A percentile compares a stretch with the other conserved stretches of the same genome.
These are phyloP conservation scores for Hemiprocne comata DNA, from an alignment of 2,113 vertebrate genomes.

Conservation along the genomic window DNA sequence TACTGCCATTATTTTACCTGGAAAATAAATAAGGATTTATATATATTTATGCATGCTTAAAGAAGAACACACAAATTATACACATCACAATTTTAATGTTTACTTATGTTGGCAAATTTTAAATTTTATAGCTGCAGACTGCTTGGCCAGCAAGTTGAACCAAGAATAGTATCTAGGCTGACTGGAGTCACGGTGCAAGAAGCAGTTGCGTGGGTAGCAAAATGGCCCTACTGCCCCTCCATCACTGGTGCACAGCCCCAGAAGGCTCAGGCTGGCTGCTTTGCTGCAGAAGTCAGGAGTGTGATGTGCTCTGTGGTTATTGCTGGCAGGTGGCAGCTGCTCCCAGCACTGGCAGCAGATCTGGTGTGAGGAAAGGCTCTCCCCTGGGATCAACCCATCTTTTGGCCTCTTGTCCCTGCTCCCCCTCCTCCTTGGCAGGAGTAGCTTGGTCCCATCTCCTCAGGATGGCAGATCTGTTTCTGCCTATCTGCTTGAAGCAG, in stretches of 20 bases:
- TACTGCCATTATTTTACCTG: not conserved
- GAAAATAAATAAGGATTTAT: not conserved
- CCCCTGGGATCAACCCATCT: not conserved
- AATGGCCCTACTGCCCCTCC: not conserved
- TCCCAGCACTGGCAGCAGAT: not conserved
- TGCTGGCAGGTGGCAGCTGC: not conserved
- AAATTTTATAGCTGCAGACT: not conserved
- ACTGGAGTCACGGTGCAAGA: not conserved
- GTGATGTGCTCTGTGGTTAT: not conserved
- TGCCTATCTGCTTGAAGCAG: not conserved
- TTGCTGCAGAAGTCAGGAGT: not conserved
- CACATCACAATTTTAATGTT: not conserved
- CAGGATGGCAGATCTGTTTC: not conserved
- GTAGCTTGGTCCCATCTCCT: not conserved
- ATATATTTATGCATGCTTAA: not conserved
- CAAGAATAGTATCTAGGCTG: not conserved
- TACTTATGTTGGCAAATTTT: not conserved
- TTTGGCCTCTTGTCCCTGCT: not conserved
- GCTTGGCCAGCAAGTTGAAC: not conserved
- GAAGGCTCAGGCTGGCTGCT: not conserved
- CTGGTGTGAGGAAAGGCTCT: not conserved
- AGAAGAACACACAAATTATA: not conserved
- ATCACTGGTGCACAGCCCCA: fast-evolving
- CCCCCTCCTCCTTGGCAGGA: not conserved
- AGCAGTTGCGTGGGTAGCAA: not conserved